Conservation (phyloP, 2,888 invertebrate species). For the Scrobipalpa costella region DNA sequence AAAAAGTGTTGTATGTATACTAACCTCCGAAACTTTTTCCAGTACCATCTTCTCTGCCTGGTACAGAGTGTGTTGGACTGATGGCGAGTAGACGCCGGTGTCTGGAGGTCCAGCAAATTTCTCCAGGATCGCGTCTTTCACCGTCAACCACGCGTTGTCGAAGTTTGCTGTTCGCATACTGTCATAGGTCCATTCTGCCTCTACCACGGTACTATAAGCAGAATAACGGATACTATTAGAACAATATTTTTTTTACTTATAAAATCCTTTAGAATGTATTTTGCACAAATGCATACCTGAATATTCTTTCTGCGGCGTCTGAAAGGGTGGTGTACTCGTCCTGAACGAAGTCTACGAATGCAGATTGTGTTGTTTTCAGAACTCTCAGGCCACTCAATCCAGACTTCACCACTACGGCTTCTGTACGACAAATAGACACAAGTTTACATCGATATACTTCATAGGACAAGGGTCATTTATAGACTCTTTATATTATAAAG, state of each 20-base stretch:
- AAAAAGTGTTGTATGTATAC: conserved; percentile 24
- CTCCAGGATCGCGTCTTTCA: conserved; percentile 85
- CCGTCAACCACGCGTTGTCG: conserved; percentile 85
- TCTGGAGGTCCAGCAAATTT: conserved; percentile 89
- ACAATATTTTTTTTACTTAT: neutral
- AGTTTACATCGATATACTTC: neutral
- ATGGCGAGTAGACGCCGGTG: conserved; percentile 87
- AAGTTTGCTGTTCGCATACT: conserved; percentile 84
- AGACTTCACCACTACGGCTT: conserved; percentile 82
- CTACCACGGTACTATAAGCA: conserved; percentile 84
- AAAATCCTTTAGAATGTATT: neutral
- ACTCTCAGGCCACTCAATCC: conserved; percentile 87
- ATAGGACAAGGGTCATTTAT: too few species aligned
- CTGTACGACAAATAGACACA: conserved; percentile 42
- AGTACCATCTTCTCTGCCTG: conserved; percentile 85
- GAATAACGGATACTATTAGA: conserved; percentile 20
- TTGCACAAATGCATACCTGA: conserved; percentile 59
- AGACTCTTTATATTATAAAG: neutral
- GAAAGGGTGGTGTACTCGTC: conserved; percentile 89
- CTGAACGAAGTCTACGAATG: conserved; percentile 89
- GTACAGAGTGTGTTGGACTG: conserved; percentile 90
- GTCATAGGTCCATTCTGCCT: conserved; percentile 88
- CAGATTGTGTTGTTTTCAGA: conserved; percentile 90
- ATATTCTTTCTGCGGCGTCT: conserved; percentile 88
- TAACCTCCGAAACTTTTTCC: conserved; percentile 85